phyloP scores from a whole-genome alignment of 2,113 vertebrate species.

The Rostratula benghalensis region DNA sequence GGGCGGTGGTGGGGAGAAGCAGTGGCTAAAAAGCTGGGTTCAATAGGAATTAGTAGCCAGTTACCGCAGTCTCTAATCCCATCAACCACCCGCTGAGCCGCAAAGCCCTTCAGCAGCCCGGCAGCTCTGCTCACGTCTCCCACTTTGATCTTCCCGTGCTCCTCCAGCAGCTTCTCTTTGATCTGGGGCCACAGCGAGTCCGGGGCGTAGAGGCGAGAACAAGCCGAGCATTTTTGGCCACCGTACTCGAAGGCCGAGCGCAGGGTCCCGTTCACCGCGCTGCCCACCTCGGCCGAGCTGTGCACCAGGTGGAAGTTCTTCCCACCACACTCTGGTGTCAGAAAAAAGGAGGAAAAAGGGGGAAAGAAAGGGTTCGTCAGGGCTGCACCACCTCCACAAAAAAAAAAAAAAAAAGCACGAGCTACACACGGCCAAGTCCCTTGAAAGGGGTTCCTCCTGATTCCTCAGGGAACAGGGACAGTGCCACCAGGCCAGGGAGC shows the following conservation, averaged over 20 bases:
- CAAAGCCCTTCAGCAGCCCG: conserved; percentile 59
- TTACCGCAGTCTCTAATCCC: conserved; percentile 68
- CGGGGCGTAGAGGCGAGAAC: conserved; percentile 92
- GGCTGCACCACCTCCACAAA: rapidly evolving
- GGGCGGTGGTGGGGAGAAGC: not conserved
- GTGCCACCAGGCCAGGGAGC: rapidly evolving
- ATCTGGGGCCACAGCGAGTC: conserved; percentile 88
- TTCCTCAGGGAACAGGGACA: not conserved
- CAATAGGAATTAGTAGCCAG: conserved; percentile 68
- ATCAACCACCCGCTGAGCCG: conserved; percentile 72
- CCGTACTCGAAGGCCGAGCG: conserved; percentile 94
- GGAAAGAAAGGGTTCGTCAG: rapidly evolving
- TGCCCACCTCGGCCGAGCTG: conserved; percentile 82
- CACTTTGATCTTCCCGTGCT: conserved; percentile 83
- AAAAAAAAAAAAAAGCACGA: no score
- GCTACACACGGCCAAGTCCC: rapidly evolving
- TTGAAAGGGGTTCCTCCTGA: no score
- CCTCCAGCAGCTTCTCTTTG: conserved; percentile 82
- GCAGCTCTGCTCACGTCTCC: conserved; percentile 85
- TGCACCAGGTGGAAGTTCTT: conserved; percentile 99
- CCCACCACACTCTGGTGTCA: conserved; percentile 87
- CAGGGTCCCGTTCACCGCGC: conserved; percentile 87
- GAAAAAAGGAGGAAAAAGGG: not conserved
- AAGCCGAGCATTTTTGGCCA: conserved; percentile 96
- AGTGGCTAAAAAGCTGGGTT: conserved; percentile 35